phyloP scores from a whole-genome alignment of 2,888 invertebrate genomes.

The Hedya salicella region DNA sequence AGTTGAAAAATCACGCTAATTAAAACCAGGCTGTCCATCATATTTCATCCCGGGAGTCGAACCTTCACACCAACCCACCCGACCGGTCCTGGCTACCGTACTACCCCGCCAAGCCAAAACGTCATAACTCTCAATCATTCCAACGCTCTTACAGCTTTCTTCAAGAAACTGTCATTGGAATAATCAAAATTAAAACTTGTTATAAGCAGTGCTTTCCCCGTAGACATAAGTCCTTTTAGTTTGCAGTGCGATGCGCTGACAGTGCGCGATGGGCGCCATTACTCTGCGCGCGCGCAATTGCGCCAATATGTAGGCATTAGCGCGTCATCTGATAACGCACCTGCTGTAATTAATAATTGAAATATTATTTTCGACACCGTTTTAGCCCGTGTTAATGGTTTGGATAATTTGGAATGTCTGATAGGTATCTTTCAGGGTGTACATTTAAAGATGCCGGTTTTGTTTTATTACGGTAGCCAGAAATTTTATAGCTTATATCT shows the following conservation, averaged over 20 bases:
- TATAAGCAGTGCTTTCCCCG: background rate
- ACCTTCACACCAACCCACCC: slow-evolving; percentile 9
- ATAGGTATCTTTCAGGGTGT: background rate
- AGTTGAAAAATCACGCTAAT: slow-evolving; percentile 14
- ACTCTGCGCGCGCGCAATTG: slow-evolving; percentile 13
- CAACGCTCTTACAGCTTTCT: slow-evolving; percentile 7
- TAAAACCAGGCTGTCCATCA: slow-evolving; percentile 18
- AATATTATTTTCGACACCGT: slow-evolving; percentile 27
- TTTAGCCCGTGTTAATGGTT: slow-evolving; percentile 15
- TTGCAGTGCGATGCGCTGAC: slow-evolving; percentile 12
- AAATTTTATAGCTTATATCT: too few species aligned
- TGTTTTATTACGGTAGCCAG: too few species aligned
- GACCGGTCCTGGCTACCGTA: slow-evolving; percentile 25
- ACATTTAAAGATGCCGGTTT: too few species aligned
- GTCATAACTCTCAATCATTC: background rate
- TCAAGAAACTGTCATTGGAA: background rate
- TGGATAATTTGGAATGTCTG: slow-evolving; percentile 17
- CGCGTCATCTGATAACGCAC: slow-evolving; percentile 35
- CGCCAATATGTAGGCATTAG: slow-evolving; percentile 30
- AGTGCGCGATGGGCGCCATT: slow-evolving; percentile 28
- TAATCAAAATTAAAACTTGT: background rate
- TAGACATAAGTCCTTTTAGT: background rate
- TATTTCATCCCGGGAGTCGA: slow-evolving; percentile 11
- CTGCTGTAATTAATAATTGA: slow-evolving; percentile 34
- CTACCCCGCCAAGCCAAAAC: slow-evolving; percentile 12